A percentile compares a stretch with the other conserved stretches of the same genome.
Conservation (phyloP, 1,140 invertebrate genomes). For the Neotoxoptera formosana region DNA sequence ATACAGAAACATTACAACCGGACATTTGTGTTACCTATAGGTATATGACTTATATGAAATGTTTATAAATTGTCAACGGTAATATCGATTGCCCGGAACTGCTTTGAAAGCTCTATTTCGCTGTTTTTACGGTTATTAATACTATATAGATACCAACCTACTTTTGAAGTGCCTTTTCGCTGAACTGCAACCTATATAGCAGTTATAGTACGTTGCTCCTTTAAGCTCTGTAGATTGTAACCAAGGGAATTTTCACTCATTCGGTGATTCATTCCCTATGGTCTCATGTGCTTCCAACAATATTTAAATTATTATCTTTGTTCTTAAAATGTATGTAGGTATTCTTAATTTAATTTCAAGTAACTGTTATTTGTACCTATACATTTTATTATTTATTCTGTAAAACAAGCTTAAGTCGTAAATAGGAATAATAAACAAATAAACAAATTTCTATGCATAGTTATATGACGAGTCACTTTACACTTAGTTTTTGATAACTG, state of each 20-base stretch:
- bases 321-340: neutral
- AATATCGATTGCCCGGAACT: neutral
- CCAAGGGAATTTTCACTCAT: neutral
- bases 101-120: neutral
- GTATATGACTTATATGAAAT: neutral
- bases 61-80: neutral
- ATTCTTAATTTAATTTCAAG: neutral
- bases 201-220: neutral
- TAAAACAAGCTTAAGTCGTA: neutral
- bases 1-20: neutral
- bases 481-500: neutral
- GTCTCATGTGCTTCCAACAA: neutral
- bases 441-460: neutral
- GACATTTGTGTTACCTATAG: neutral
- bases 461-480: neutral
- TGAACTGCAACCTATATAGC: neutral
- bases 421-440: neutral
- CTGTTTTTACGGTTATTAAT: conserved; percentile 6
- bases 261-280: neutral
- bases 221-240: neutral
- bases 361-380: neutral
- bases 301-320: neutral
- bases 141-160: neutral
- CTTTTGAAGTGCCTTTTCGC: neutral
- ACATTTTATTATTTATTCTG: neutral